A percentile compares a stretch with the other conserved stretches of the same genome.
Conservation (phyloP, 2,113 vertebrate species). For the Rhizomys pruinosus region DNA sequence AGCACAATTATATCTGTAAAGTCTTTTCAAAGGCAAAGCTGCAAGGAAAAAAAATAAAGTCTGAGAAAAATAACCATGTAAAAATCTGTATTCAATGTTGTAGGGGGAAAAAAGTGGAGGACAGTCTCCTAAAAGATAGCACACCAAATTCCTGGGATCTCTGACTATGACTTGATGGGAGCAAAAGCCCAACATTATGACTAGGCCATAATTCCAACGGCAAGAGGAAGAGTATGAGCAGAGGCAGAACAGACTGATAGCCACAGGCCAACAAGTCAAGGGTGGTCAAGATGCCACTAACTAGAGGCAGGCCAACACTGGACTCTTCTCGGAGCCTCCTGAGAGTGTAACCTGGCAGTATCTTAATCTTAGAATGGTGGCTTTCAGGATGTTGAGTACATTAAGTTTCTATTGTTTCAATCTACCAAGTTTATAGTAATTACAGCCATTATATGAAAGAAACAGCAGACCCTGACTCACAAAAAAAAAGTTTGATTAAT, state of each 20-base stretch:
- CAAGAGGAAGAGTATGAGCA: background rate
- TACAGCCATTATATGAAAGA: background rate
- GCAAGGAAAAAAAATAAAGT: too few species aligned
- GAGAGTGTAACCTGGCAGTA: background rate
- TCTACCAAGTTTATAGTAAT: background rate
- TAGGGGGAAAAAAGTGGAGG: too few species aligned
- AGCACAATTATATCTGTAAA: background rate
- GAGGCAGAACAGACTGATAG: background rate
- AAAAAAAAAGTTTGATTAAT: slow-evolving; percentile 21
- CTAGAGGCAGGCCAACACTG: background rate
- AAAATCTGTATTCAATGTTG: background rate
- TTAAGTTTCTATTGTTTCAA: background rate
- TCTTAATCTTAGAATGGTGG: background rate
- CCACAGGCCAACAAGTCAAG: background rate
- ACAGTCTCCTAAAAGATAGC: background rate
- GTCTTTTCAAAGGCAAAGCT: too few species aligned
- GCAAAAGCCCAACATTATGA: background rate
- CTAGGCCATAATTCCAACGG: background rate
- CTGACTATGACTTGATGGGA: background rate
- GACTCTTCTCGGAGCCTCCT: background rate
- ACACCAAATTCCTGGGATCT: background rate
- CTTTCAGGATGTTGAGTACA: background rate
- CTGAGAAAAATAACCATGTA: background rate
- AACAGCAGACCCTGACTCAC: too few species aligned
- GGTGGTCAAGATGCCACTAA: background rate